phyloP scores from a whole-genome alignment of 2,888 invertebrate genomes.

The Galerucella pusilla region DNA sequence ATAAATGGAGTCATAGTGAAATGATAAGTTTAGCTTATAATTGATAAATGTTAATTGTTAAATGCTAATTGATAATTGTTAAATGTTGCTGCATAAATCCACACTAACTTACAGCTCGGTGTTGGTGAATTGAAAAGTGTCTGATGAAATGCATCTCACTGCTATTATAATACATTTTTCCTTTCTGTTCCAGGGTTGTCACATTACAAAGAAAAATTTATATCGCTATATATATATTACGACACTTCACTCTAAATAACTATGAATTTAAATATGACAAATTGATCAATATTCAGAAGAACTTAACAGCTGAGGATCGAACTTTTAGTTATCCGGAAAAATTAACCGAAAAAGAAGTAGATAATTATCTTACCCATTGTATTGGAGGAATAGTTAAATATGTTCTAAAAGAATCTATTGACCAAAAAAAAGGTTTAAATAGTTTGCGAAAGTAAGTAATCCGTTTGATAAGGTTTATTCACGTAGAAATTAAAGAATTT shows the following conservation, averaged over 20 bases:
- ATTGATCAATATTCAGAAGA: neutral
- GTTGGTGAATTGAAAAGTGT: too few relatives aligned
- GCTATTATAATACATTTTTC: neutral
- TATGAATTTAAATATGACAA: neutral
- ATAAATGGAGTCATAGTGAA: too few relatives aligned
- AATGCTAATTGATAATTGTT: too few relatives aligned
- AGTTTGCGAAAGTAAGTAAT: neutral
- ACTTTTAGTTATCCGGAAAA: neutral
- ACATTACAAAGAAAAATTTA: neutral
- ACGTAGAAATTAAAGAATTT: too few relatives aligned
- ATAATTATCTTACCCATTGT: neutral
- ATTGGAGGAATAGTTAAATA: neutral
- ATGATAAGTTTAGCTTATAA: too few relatives aligned
- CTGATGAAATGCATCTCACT: too few relatives aligned
- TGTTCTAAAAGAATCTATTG: neutral
- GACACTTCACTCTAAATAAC: neutral
- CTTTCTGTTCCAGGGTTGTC: neutral
- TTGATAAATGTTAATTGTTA: too few relatives aligned
- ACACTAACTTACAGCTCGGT: too few relatives aligned
- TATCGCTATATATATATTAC: neutral
- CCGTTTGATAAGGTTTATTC: too few relatives aligned
- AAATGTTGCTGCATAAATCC: too few relatives aligned
- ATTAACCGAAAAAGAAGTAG: neutral
- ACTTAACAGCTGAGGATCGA: neutral
- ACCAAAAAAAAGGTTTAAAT: neutral